Evolutionary conservation across 2,888 invertebrate species (phyloP).

Genomic region (Priocnemis perturbator): DNA sequence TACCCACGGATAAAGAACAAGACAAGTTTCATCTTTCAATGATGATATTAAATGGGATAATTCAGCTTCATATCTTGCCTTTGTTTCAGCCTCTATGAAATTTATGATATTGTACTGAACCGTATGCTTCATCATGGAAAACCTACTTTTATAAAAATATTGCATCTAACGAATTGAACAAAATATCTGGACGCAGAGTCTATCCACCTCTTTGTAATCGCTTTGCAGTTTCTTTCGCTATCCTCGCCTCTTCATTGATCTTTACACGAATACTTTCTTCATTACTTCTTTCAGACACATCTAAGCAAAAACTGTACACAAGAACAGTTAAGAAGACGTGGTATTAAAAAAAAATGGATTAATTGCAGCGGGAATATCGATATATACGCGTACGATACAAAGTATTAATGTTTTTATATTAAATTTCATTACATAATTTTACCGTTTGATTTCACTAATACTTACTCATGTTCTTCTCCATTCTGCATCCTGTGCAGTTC

Average conservation of each 20-base stretch:
- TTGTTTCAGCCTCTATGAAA: conserved; percentile 63
- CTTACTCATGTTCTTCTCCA: conserved; percentile 65
- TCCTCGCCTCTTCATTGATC: conserved; percentile 63
- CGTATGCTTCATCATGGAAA: not conserved
- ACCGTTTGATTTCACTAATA: conserved; percentile 13
- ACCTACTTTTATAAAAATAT: not conserved
- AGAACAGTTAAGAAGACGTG: not conserved
- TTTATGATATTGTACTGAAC: not conserved
- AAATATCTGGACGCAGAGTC: not conserved
- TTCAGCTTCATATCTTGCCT: conserved; percentile 67
- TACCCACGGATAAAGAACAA: conserved; percentile 71
- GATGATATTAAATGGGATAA: conserved; percentile 64
- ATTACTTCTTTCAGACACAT: conserved; percentile 75
- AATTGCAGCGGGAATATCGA: too few species aligned
- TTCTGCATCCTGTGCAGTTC: conserved; percentile 76
- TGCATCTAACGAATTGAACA: not conserved
- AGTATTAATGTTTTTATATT: too few species aligned
- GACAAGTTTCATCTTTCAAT: conserved; percentile 64
- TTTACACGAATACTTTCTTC: conserved; percentile 73
- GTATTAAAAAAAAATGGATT: too few species aligned
- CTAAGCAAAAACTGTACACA: conserved; percentile 60
- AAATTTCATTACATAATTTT: not conserved
- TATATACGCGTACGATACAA: too few species aligned
- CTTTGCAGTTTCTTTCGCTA: conserved; percentile 66
- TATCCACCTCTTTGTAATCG: conserved; percentile 64